Evolutionary conservation across 1,140 invertebrate genomes (phyloP), one percentile per base, ranked within the genome.

Genomic region (Uloborus diversus): DNA sequence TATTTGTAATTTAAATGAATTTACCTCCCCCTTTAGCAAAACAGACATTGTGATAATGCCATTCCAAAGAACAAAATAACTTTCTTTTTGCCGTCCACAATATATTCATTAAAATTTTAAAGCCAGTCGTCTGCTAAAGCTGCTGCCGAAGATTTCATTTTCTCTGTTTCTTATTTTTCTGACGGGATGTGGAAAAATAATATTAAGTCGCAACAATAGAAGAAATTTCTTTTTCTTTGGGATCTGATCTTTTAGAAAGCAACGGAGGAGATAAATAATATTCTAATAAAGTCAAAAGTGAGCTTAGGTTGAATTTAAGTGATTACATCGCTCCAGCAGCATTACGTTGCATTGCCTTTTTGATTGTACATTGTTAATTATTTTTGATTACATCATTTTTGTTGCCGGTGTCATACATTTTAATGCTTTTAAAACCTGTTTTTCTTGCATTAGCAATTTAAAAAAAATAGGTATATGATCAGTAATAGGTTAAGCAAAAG

Each of bases 71-170:
- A 73, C 57, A 73, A 73, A 73, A 73, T 57, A 27, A 35, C 28
- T 35, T 66, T 75, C 59, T 47, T 75, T 64, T n/a, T n/a, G n/a
- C 59, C n/a, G 20, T 27, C 11, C 61, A 78, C 73, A 78, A 78
- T 78, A 62, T 56, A 78, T 78, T 78, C 73, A 78, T 78, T 78
- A 78, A 78, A 78, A 78, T 78, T 78, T 78, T 78, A 78, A 78
- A 78, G 28, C 62, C 73, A 32, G n/a, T 25, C 47, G 33, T 30
- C 33, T 37, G 59, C 56, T 35, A 64, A 64, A 75, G 59, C 57
- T 64, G 57, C 9, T 51, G 4, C 28, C n/a, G 9, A 30, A 51
- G 30, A 27, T 73, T 56, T 33, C 30, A 11, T 33, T 37, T n/a
- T 27, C n/a, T 33, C n/a, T 61, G 14, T 17, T 47, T 73, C 32